phyloP scores from a whole-genome alignment of 2,797 vertebrate species.

The Denticeps clupeoides region DNA sequence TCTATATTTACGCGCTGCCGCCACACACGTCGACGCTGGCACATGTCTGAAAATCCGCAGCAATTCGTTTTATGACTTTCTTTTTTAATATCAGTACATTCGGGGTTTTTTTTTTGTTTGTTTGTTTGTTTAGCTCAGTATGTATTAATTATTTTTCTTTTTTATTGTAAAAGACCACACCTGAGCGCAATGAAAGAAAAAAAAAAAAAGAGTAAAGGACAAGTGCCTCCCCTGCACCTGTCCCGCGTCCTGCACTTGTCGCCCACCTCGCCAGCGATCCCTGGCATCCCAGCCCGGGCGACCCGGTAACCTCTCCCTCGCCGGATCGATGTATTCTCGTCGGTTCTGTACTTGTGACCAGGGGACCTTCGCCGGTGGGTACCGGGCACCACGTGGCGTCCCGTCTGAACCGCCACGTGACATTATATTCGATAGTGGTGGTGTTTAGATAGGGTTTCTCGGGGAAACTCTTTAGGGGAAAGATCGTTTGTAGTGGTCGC shows the following conservation, averaged over 20 bases:
- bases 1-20: too few relatives aligned
- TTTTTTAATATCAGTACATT: too few relatives aligned
- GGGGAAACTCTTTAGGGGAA: too few relatives aligned
- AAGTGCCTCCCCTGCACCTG: slow-evolving; percentile 47
- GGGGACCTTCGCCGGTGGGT: slow-evolving; percentile 38
- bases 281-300: slow-evolving; percentile 44
- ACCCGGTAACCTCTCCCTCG: slow-evolving; percentile 4
- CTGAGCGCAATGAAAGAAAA: neutral
- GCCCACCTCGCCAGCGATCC: slow-evolving; percentile 27
- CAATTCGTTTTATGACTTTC: too few relatives aligned
- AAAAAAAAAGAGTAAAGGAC: neutral
- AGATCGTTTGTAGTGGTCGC: too few relatives aligned
- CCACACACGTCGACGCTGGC: too few relatives aligned
- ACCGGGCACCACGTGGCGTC: slow-evolving; percentile 40
- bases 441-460: too few relatives aligned
- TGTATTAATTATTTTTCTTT: neutral
- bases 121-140: too few relatives aligned
- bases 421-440: slow-evolving; percentile 32
- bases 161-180: neutral
- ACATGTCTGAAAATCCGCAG: too few relatives aligned
- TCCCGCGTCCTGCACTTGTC: slow-evolving; percentile 42
- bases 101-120: too few relatives aligned
- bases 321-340: slow-evolving; percentile 14
- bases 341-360: slow-evolving; percentile 38
- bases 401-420: slow-evolving; percentile 38